Conservation (phyloP, 2,113 vertebrate species). For the Silurus meridionalis region DNA sequence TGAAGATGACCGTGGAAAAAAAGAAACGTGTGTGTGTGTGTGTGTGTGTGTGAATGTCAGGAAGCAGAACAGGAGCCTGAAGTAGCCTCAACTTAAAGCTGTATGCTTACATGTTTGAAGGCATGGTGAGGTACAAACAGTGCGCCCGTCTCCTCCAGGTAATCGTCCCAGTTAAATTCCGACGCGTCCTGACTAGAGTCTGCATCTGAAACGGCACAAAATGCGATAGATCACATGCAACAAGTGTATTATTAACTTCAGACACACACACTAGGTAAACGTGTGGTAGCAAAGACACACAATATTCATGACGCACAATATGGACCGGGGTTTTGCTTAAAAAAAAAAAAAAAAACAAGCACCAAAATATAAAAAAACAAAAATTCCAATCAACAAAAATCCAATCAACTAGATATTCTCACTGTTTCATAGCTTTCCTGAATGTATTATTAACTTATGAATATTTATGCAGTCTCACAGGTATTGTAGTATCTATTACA, state of each 20-base stretch:
- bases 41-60: background rate
- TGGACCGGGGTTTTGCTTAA: background rate
- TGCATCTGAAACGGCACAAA: conserved; percentile 74
- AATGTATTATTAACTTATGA: background rate
- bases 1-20: background rate
- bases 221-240: background rate
- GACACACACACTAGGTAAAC: background rate
- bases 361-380: background rate
- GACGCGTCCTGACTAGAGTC: conserved; percentile 86
- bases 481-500: too few relatives aligned
- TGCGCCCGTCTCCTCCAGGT: conserved; percentile 91
- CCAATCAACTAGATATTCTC: too few relatives aligned
- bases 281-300: background rate
- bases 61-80: background rate
- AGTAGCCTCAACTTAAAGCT: background rate
- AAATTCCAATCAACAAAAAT: too few relatives aligned
- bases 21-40: background rate
- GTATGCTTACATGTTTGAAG: conserved; percentile 91
- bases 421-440: background rate
- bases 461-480: background rate
- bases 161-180: conserved; percentile 97
- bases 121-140: conserved; percentile 87
- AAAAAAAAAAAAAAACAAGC: background rate
- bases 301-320: background rate
- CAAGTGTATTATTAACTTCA: conserved; percentile 22